Evolutionary conservation across 2,113 vertebrate species (phyloP), one percentile per base, ranked within the genome.

Genomic region (Hylia prasina): DNA sequence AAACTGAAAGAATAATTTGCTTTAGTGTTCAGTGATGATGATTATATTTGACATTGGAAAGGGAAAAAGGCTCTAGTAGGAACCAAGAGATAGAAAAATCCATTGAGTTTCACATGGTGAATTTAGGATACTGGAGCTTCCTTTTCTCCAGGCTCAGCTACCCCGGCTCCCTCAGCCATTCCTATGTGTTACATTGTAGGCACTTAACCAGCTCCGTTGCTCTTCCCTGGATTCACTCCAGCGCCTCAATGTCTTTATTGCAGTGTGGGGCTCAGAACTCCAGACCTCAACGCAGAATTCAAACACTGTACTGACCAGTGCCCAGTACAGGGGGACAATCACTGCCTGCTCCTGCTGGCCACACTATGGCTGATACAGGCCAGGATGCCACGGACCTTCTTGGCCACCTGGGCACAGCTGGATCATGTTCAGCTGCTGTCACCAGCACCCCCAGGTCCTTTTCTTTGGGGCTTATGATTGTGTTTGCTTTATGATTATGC

Each of bases 201-300:
- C 13, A 44, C 33, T 45, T 58, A 6, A 1, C 20, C 61, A 51
- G 18, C 22, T 51, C 58, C 0, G 0, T 1, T 66, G 13, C 5
- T 37, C 10, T 58, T 33, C 44, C 11, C 45, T 73, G 44, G 37
- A 24, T 33, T 24, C 0, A 0, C 19, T 73, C 2, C 16, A 53
- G 45, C 15, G 1, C 45, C 33, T 82, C 44, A 37, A 5, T 39
- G 19, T 24, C 60, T 7, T 44, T 58, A 9, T 51, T 39, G 4
- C 0, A 45, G 15, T 13, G 45, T 47, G 9, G 28, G 6, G 7
- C n/a, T n/a, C n/a, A n/a, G n/a, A n/a, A n/a, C n/a, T n/a, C 23
- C 13, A 1, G 3, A 58, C 24, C 33, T 51, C 35, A 11, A 19
- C 15, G 9, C 37, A 28, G 44, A 0, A 44, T 27, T 39, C 2